A percentile compares a stretch with the other conserved stretches of the same genome.
Evolutionary conservation across 92 coral and sea anemone genomes (phyloP).

Genomic region (Zoanthus sociatus): DNA sequence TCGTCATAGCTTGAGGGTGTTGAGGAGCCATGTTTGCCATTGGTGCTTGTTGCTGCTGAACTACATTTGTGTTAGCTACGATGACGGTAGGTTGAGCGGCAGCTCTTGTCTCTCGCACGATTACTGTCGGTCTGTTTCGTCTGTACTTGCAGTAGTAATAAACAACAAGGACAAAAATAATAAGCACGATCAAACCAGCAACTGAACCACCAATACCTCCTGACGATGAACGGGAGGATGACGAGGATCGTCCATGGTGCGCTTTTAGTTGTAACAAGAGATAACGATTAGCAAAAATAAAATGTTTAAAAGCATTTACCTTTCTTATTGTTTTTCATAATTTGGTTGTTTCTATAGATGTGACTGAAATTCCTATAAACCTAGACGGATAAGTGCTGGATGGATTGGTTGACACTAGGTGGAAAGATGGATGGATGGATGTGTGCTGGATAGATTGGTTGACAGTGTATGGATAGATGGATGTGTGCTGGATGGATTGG

Average conservation of each 20-base stretch:
- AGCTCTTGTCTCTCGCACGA: not conserved
- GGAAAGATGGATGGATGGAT: not conserved
- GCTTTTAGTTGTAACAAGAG: not conserved
- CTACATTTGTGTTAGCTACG: not conserved
- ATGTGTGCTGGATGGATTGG: not conserved
- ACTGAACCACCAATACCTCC: slow-evolving; percentile 3
- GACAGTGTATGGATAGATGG: too few species aligned
- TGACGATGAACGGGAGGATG: not conserved
- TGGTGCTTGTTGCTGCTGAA: not conserved
- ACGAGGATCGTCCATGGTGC: not conserved
- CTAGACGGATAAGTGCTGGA: not conserved
- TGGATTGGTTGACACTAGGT: not conserved
- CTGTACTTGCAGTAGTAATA: not conserved
- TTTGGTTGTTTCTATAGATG: too few species aligned
- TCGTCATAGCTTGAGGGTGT: not conserved
- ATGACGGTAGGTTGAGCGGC: not conserved
- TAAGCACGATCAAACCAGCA: not conserved
- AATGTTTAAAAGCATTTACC: not conserved
- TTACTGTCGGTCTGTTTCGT: not conserved
- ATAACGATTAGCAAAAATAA: not conserved
- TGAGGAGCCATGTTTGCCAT: not conserved
- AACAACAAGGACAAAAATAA: not conserved
- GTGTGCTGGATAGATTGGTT: not conserved
- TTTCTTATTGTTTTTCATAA: too few species aligned
- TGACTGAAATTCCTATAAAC: not conserved